Base-by-base conservation (phyloP, 2,888 invertebrate genomes). In the Pteria penguin region DNA sequence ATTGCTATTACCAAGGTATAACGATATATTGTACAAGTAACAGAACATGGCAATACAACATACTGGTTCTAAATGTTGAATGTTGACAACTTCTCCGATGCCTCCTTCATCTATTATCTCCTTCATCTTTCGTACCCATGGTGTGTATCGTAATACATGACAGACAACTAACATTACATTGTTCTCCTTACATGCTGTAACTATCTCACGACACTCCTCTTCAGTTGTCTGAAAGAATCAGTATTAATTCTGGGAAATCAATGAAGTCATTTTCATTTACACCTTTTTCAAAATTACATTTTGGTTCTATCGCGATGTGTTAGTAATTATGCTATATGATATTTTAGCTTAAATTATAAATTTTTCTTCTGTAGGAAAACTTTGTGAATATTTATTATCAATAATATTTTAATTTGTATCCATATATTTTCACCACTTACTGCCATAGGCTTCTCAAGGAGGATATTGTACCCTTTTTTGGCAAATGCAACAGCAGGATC, bases 401-500 rank as follows among this genome's bases (percentile, higher is more conserved):
- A n/a, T n/a, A n/a, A n/a, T n/a, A n/a, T n/a, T n/a, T n/a, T n/a
- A n/a, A 5, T 24, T 14, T 2, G 4, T 58, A 58, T 26, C 18
- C 22, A 4, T 24, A 22, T 58, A 24, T 8, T 3, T 24, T 24
- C 14, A 22, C 24, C 36, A 87, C 85, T 85, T 82, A 91, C 91
- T 22, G 93, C 92, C 93, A 93, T 93, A 3, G 93, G 93, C 83
- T 93, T 93, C 80, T 93, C 93, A 79, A 93, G 84, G 14, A 93
- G 83, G 58, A 93, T 92, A 77, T 93, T 89, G 76, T 93, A 93
- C 22, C 93, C 93, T 75, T 90, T 86, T 75, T 89, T 89, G 2
- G 93, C 92, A 84, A 92, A 90, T 2, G 91, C 91, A 36, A 92
- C 74, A 0, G 91, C 89, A 32, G 92, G 92, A 22, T 89, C 91